Conservation (phyloP, 2,797 vertebrate genomes). For the Takifugu rubripes region DNA sequence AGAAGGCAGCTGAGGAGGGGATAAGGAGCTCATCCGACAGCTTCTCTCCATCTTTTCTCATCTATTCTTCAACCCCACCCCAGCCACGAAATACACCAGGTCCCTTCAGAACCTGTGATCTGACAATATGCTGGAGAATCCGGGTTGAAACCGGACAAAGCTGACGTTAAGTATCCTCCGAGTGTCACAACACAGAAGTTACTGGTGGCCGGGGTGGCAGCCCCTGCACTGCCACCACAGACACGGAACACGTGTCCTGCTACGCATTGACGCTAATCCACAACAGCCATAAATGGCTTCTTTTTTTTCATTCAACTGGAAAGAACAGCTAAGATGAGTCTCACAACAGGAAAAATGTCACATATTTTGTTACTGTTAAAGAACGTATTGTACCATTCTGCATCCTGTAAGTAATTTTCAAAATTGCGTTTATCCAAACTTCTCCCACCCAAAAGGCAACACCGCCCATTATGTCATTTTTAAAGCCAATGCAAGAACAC, state of each 20-base stretch:
- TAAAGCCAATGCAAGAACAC: too few species aligned
- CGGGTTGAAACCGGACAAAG: constrained; percentile 49
- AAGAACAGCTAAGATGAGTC: constrained; percentile 44
- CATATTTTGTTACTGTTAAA: constrained; percentile 47
- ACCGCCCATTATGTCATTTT: too few species aligned
- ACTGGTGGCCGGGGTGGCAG: constrained; percentile 48
- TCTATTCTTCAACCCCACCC: neutral
- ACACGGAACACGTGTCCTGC: constrained; percentile 45
- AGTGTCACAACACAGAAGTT: constrained; percentile 32
- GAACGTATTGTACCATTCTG: constrained; percentile 6
- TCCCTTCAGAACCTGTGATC: constrained; percentile 46
- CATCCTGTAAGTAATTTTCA: constrained; percentile 46
- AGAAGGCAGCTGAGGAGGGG: constrained; percentile 46
- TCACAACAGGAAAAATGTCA: constrained; percentile 36
- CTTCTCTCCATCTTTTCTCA: constrained; percentile 22
- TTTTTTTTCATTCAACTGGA: constrained; percentile 38
- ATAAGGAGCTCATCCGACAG: constrained; percentile 60
- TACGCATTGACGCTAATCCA: constrained; percentile 53
- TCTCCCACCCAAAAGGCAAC: too few species aligned
- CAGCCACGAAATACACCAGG: constrained; percentile 12
- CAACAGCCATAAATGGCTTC: constrained; percentile 43
- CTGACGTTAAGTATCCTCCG: constrained; percentile 11
- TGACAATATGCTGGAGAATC: constrained; percentile 28
- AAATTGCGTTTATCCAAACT: neutral
- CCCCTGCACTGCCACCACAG: constrained; percentile 35